A percentile compares a stretch with the other conserved stretches of the same genome.
phyloP scores from a whole-genome alignment of 1,140 invertebrate species.

The Drosophila trapezifrons region DNA sequence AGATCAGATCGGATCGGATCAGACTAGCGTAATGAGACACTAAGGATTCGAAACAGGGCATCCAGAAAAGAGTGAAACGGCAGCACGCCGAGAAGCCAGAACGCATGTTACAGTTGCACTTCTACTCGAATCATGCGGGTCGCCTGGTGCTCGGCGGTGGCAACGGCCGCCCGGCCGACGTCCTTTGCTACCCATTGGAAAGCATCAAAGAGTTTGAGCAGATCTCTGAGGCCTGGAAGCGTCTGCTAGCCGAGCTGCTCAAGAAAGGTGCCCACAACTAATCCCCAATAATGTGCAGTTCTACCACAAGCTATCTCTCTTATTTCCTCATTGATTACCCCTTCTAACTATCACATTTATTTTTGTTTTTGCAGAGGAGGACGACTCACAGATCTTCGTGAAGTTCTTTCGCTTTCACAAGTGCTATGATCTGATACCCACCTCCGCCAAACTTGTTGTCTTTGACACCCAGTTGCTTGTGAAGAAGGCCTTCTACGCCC shows the following conservation, averaged over 20 bases:
- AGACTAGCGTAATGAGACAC: slow-evolving; percentile 40
- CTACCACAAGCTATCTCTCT: background rate
- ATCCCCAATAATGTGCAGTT: background rate
- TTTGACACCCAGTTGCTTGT: slow-evolving; percentile 99
- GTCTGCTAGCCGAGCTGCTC: slow-evolving; percentile 88
- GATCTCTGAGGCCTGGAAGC: slow-evolving; percentile 89
- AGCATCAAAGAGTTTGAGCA: slow-evolving; percentile 94
- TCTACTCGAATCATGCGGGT: slow-evolving; percentile 90
- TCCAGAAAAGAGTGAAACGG: slow-evolving; percentile 15
- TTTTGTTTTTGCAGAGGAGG: slow-evolving; percentile 92
- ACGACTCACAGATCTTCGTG: slow-evolving; percentile 97
- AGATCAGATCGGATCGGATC: slow-evolving; percentile 47
- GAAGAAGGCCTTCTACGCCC: slow-evolving; percentile 99
- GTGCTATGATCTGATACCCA: slow-evolving; percentile 99
- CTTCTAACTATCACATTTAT: background rate
- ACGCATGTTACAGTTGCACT: slow-evolving; percentile 91
- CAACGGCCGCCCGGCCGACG: slow-evolving; percentile 60
- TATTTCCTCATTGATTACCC: background rate
- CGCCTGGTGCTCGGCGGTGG: slow-evolving; percentile 85
- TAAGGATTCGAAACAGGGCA: slow-evolving; percentile 12
- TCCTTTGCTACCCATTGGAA: slow-evolving; percentile 88
- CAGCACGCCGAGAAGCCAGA: slow-evolving; percentile 14
- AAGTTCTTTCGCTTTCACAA: slow-evolving; percentile 99
- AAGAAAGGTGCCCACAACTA: slow-evolving; percentile 87
- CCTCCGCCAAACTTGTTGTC: slow-evolving; percentile 98